These are phyloP conservation scores for Agapornis canus DNA, from an alignment of 2,797 vertebrate species.

Conservation along the genomic window DNA sequence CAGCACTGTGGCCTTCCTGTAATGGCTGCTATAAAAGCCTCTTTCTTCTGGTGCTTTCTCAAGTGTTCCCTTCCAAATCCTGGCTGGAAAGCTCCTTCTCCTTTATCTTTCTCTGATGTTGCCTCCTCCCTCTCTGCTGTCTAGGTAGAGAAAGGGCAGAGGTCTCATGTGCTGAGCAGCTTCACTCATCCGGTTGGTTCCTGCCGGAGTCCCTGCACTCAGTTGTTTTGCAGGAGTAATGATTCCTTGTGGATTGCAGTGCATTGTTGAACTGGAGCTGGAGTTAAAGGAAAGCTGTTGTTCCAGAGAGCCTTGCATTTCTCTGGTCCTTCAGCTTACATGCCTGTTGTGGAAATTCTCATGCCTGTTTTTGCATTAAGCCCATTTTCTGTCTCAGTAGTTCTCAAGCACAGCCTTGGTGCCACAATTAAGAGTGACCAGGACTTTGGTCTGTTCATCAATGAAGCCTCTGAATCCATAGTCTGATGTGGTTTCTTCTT, in stretches of 20 bases:
- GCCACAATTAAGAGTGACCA: background rate
- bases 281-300: background rate
- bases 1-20: background rate
- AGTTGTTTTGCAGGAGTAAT: background rate
- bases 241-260: background rate
- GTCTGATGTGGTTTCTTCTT: background rate
- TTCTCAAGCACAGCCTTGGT: background rate
- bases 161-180: background rate
- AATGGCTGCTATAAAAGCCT: background rate
- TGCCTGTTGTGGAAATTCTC: background rate
- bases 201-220: background rate
- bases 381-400: background rate
- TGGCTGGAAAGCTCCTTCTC: background rate
- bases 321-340: background rate
- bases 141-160: background rate
- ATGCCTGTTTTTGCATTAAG: background rate
- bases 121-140: rapidly evolving
- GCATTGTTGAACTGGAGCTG: background rate
- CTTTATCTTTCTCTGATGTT: rapidly evolving
- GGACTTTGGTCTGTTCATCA: background rate
- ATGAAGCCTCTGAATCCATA: background rate
- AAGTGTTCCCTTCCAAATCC: background rate
- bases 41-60: background rate
- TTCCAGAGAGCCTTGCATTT: background rate
- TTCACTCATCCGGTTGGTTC: background rate